Evolutionary conservation across 1,140 invertebrate genomes (phyloP).

Genomic region (Orius insidiosus): DNA sequence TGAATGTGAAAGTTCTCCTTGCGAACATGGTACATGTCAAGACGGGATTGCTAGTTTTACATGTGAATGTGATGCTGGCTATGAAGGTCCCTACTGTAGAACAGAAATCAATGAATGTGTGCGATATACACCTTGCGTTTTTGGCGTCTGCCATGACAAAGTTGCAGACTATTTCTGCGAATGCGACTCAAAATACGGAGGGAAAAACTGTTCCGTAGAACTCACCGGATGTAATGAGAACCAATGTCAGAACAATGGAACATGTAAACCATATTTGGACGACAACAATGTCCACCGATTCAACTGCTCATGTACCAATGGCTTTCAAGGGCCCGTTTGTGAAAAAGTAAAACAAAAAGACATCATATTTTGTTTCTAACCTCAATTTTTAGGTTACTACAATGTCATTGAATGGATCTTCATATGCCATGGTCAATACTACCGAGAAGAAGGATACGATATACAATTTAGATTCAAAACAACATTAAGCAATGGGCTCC

Average conservation of each 20-base stretch:
- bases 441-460: constrained; percentile 67
- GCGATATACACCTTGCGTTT: constrained; percentile 49
- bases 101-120: constrained; percentile 70
- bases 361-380: not conserved
- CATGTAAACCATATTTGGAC: constrained; percentile 61
- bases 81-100: constrained; percentile 66
- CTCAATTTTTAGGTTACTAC: constrained; percentile 48
- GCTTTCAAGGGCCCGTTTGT: constrained; percentile 60
- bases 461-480: constrained; percentile 81
- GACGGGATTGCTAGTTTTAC: constrained; percentile 54
- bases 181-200: constrained; percentile 64
- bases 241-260: constrained; percentile 65
- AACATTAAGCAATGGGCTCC: constrained; percentile 67
- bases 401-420: constrained; percentile 63
- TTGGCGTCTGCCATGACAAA: constrained; percentile 60
- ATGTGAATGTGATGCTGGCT: constrained; percentile 67
- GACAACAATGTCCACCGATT: constrained; percentile 62
- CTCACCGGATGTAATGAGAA: constrained; percentile 52
- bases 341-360: constrained; percentile 36
- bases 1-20: constrained; percentile 70
- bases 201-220: constrained; percentile 78
- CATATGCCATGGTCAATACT: constrained; percentile 59
- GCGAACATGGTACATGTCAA: constrained; percentile 40
- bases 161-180: constrained; percentile 63
- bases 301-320: constrained; percentile 67